Conservation (phyloP, 2,888 invertebrate species). For the Hirtodrosophila trivittata region DNA sequence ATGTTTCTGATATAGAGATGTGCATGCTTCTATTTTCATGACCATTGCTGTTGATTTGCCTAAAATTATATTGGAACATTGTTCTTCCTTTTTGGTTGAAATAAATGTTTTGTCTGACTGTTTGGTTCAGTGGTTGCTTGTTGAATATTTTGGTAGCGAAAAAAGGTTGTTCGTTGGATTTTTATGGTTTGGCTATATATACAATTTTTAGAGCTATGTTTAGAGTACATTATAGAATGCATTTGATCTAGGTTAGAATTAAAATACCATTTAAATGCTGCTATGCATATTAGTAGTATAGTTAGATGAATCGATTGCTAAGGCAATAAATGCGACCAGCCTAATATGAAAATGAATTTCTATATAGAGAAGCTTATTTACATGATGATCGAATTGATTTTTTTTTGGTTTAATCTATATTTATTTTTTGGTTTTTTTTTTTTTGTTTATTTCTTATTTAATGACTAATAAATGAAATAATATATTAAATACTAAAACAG, state of each 20-base stretch:
- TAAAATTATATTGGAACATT: slow-evolving; percentile 12
- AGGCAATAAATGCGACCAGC: slow-evolving; percentile 49
- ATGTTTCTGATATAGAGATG: too few relatives aligned
- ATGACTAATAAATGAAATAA: slow-evolving; percentile 13
- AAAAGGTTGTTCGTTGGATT: slow-evolving; percentile 76
- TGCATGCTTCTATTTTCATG: slow-evolving; percentile 29
- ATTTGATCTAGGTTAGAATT: slow-evolving; percentile 52
- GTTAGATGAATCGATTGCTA: slow-evolving; percentile 42
- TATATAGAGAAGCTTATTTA: slow-evolving; percentile 70
- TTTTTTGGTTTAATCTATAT: slow-evolving; percentile 29
- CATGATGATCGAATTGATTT: slow-evolving; percentile 62
- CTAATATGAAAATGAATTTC: slow-evolving; percentile 44
- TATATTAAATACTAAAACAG: neutral
- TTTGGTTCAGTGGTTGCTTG: too few relatives aligned
- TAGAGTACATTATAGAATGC: slow-evolving; percentile 41
- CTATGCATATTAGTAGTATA: slow-evolving; percentile 47
- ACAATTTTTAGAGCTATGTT: slow-evolving; percentile 64
- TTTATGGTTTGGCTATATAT: slow-evolving; percentile 65
- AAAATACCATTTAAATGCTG: slow-evolving; percentile 60
- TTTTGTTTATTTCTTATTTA: slow-evolving; percentile 21
- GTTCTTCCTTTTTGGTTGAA: slow-evolving; percentile 33
- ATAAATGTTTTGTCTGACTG: slow-evolving; percentile 42
- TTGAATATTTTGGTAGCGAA: slow-evolving; percentile 67
- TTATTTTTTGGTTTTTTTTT: slow-evolving; percentile 11
- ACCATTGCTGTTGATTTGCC: slow-evolving; percentile 15